These are phyloP conservation scores for Protonibea diacanthus DNA, from an alignment of 2,797 vertebrate genomes.

Conservation along the genomic window DNA sequence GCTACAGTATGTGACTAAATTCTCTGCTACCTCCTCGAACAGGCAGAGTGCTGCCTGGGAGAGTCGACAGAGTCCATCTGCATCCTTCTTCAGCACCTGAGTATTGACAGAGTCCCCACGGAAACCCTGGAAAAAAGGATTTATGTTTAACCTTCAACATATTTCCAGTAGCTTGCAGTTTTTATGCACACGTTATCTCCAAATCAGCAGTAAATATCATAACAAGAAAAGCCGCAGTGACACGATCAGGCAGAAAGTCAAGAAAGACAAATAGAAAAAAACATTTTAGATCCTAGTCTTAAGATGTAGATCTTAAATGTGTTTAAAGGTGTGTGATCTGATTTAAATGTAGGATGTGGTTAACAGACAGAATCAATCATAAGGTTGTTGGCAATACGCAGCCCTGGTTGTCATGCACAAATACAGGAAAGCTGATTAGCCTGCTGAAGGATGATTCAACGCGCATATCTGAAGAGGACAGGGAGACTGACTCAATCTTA, in stretches of 20 bases:
- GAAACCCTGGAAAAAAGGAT: constrained; percentile 76
- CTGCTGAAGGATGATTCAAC: constrained; percentile 57
- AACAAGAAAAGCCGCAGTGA: not conserved
- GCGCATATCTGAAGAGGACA: constrained; percentile 38
- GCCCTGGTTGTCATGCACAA: constrained; percentile 36
- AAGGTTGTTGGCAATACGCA: constrained; percentile 2
- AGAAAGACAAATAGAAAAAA: not conserved
- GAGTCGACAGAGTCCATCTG: constrained; percentile 86
- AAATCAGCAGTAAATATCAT: constrained; percentile 3
- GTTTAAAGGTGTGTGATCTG: not conserved
- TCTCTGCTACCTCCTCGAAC: constrained; percentile 85
- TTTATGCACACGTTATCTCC: not conserved
- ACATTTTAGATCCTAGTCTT: not conserved
- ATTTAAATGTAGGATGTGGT: not conserved
- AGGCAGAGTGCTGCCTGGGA: constrained; percentile 87
- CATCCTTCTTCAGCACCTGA: constrained; percentile 87
- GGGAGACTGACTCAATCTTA: constrained; percentile 57
- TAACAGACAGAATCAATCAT: not conserved
- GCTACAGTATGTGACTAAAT: not conserved
- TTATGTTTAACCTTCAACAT: constrained; percentile 5
- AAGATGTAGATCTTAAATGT: not conserved
- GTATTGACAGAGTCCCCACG: constrained; percentile 82
- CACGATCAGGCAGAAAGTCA: constrained; percentile 12
- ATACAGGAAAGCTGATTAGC: constrained; percentile 62
- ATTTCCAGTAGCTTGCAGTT: not conserved